Evolutionary conservation across 1,140 invertebrate genomes (phyloP), one percentile per base, ranked within the genome.

Genomic region (Eulimnadia texana): DNA sequence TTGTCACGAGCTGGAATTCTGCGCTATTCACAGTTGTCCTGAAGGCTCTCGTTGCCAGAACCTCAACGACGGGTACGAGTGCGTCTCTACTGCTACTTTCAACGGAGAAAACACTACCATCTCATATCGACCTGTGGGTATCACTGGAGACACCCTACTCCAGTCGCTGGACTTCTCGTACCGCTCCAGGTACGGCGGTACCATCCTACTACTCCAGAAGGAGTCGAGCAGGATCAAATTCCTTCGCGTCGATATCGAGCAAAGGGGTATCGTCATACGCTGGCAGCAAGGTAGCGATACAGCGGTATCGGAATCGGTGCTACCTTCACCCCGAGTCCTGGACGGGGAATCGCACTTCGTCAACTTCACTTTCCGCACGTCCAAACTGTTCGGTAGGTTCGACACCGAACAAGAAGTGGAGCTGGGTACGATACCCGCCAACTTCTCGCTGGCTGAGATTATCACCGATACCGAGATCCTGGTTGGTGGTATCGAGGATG

Each of bases 1-100:
- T 64, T 98, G 95, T 69, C 83, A 87, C 65, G 88, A 93, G 68
- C 82, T 90, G 71, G 88, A 97, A 72, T 93, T 93, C 74, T 98
- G 94, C 72, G 83, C 88, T 69, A 72, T 89, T 55, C 77, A 77
- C 25, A 75, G 79, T 19, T 98, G 95, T 73, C 93, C 94, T 1
- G 71, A 70, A 27, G 82, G 81, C 57, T 85, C 88, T 10, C 79
- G 78, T 33, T 98, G 94, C 71, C 78, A 83, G 51, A 96, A 96
- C 76, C 77, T 96, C 3, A 83, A 88, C 63, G 82, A 86, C 65
- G 93, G 94, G 20, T 93, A 88, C 74, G 90, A 95, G 75, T 98
- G 95, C 71, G 78, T 90, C n/a, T 82, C 88, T 0, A 90, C 91
- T 69, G 84, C 84, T 6, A 90, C 90, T 6, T 90, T 93, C 67